Evolutionary conservation across 2,888 invertebrate genomes (phyloP), one percentile per base, ranked within the genome.

Genomic region (Apantesis nais): DNA sequence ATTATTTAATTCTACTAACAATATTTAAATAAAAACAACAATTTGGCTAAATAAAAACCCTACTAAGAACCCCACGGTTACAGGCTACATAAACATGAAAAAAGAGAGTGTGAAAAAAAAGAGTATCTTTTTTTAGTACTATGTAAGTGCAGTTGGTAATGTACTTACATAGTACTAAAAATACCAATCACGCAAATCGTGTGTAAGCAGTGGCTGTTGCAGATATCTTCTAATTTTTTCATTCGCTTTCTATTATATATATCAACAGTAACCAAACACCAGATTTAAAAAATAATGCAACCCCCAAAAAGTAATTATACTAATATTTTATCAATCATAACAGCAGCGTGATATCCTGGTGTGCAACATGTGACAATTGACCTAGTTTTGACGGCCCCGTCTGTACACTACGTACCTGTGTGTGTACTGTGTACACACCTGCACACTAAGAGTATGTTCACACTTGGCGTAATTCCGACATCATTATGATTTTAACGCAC

Each of bases 361-460:
- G 34, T 64, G 65, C 61, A 69, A 52, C 62, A 65, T 34, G 66
- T 74, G 61, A 71, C 70, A 71, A 66, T 73, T 75, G 71, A 77
- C 75, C 80, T 66, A 75, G 58, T 68, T 71, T 71, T 67, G 66
- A 55, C 63, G 39, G 22, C 34, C 67, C 37, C 29, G 16, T 31
- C 22, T 61, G 68, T 66, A 60, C 67, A 60, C n/a, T n/a, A n/a
- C n/a, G n/a, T n/a, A n/a, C n/a, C n/a, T n/a, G n/a, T n/a, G n/a
- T n/a, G n/a, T n/a, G n/a, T n/a, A n/a, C n/a, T n/a, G n/a, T n/a
- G n/a, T n/a, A n/a, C 67, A 67, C 71, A 71, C 71, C 68, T 72
- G 71, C n/a, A 65, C 41, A 19, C 2, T 68, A 65, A 62, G 41
- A 66, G 0, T 37, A 52, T 39, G 61, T 44, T 14, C 41, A 31